Conservation (phyloP, 1,140 invertebrate genomes). For the Drosophila oshimai region DNA sequence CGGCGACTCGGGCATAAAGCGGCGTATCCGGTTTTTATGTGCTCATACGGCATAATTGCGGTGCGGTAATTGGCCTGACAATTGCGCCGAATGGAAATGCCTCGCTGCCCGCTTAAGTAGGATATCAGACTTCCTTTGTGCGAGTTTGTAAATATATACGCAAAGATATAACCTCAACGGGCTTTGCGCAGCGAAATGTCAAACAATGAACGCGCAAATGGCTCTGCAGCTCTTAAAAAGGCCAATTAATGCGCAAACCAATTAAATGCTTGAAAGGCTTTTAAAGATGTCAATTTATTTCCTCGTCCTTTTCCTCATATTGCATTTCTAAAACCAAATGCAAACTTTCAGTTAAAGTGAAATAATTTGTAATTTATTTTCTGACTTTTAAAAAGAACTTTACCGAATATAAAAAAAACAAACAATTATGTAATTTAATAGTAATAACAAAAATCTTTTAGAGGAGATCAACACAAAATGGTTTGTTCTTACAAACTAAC, state of each 20-base stretch:
- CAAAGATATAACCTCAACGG: slow-evolving; percentile 24
- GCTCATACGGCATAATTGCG: slow-evolving; percentile 74
- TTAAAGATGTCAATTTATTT: neutral
- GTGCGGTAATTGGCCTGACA: slow-evolving; percentile 73
- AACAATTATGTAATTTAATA: no score
- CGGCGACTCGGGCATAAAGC: slow-evolving; percentile 39
- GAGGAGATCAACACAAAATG: no score
- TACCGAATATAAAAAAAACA: no score
- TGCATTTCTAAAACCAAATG: neutral
- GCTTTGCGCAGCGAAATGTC: neutral
- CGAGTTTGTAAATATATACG: neutral
- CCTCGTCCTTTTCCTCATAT: neutral
- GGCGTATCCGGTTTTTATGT: slow-evolving; percentile 52
- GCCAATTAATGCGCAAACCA: slow-evolving; percentile 1
- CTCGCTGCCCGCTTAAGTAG: slow-evolving; percentile 68
- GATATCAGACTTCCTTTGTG: slow-evolving; percentile 42
- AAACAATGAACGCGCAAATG: slow-evolving; percentile 27
- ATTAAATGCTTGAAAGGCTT: neutral
- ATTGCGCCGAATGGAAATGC: slow-evolving; percentile 69
- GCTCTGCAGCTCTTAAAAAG: neutral
- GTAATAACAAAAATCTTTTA: no score
- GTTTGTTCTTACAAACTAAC: no score
- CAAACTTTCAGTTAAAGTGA: no score
- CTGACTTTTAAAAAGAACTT: no score
- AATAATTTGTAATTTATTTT: no score